Evolutionary conservation across 1,140 invertebrate species (phyloP).

Genomic region (Brachystomella parvula): DNA sequence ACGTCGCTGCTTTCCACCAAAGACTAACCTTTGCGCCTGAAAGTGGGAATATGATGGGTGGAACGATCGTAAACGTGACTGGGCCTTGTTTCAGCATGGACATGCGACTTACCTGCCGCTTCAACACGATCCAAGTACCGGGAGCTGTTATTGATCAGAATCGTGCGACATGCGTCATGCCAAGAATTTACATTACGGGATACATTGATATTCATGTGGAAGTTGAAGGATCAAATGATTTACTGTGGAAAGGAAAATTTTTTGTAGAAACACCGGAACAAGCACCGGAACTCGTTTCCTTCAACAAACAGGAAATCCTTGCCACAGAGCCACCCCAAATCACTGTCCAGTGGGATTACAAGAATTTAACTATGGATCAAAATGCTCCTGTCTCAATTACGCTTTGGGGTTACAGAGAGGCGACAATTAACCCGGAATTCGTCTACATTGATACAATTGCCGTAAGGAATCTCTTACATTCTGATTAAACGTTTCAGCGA

Average conservation of each 20-base stretch:
- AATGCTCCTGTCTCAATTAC: constrained; percentile 68
- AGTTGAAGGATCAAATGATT: constrained; percentile 65
- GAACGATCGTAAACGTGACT: constrained; percentile 87
- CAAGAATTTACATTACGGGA: constrained; percentile 78
- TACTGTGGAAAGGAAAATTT: constrained; percentile 84
- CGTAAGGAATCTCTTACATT: constrained; percentile 38
- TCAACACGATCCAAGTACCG: constrained; percentile 61
- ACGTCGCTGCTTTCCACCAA: constrained; percentile 46
- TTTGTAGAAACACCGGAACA: constrained; percentile 82
- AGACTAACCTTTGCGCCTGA: constrained; percentile 81
- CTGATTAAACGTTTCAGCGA: background rate
- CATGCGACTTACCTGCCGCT: constrained; percentile 65
- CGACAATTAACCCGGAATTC: constrained; percentile 61
- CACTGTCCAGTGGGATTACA: constrained; percentile 68
- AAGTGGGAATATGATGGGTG: constrained; percentile 90
- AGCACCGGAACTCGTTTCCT: constrained; percentile 73
- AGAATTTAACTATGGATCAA: constrained; percentile 72
- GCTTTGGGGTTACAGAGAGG: constrained; percentile 77
- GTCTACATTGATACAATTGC: constrained; percentile 53
- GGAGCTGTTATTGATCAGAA: constrained; percentile 68
- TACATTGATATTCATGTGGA: constrained; percentile 81
- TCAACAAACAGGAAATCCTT: constrained; percentile 58
- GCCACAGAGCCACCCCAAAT: constrained; percentile 62
- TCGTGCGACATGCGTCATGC: constrained; percentile 79
- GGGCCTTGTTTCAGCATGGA: constrained; percentile 76